Evolutionary conservation across 2,113 vertebrate species (phyloP), one percentile per base, ranked within the genome.

Genomic region (Vulpes vulpes): DNA sequence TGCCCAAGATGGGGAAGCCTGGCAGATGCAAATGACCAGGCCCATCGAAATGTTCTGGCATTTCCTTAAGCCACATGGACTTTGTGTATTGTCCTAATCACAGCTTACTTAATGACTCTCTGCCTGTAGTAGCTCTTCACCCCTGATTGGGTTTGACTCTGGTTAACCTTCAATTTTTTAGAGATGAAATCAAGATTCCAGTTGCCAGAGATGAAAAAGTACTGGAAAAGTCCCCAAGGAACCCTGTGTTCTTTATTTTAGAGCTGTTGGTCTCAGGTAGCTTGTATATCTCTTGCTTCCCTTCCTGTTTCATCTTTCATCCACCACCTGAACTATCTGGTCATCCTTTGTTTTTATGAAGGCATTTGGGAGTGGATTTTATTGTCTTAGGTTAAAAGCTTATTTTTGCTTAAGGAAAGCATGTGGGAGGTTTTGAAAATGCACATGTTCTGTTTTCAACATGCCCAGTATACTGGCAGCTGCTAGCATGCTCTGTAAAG

Each of bases 321-420:
- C 27, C 32, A 2, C 35, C 2, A 0, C 25, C 8, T n/a, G 10
- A 49, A 64, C 9, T 38, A 20, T 7, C 51, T 32, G 5, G 8
- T 4, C 25, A 67, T 35, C 25, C 65, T 87, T 59, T 49, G 64
- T 17, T 80, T 78, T 88, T 32, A 23, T 38, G n/a, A 80, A 85
- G 30, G 32, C 17, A 14, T 12, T 16, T 89, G 59, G 49, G n/a
- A 91, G 74, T 49, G 25, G 14, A 4, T 64, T 85, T 81, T 64
- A 25, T 43, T 67, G 90, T 94, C 67, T 94, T 78, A 65, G 59
- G 20, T 60, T 60, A 43, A 64, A 94, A 94, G 64, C 9, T 89
- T 69, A 15, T 80, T 76, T 95, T 91, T 49, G 32, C 71, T 78
- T 71, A 60, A 35, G 65, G 55, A 81, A 73, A 25, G 16, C 23